Evolutionary conservation across 2,888 invertebrate species (phyloP), one percentile per base, ranked within the genome.

Genomic region (Mesochorus sp.): DNA sequence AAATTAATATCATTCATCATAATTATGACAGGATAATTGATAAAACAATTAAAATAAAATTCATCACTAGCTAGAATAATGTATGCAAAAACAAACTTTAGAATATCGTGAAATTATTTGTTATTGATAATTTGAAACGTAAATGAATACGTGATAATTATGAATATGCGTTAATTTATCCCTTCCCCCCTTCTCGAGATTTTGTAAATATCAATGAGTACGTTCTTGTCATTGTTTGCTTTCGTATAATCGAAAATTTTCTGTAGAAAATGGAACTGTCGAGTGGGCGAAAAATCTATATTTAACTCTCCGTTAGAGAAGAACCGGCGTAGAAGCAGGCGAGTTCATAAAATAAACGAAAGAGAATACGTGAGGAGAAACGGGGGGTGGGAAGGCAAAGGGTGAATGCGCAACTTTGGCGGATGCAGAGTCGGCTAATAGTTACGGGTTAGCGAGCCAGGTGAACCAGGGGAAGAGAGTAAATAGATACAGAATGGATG

Each of bases 401-500:
- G 57, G n/a, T 34, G 24, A 74, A 57, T 53, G 64, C 62, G 31
- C 72, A 82, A 81, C 80, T 81, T 79, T 64, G 49, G 53, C 39
- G 79, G 72, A 76, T 75, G 79, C 68, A 59, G 76, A 72, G 64
- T 67, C 67, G 71, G 68, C 76, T 77, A 76, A 78, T 83, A 83
- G 81, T 84, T 78, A 81, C 80, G 80, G 19, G 44, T 53, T 55
- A 55, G 75, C 12, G 53, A 44, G 47, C 14, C 55, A 34, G 51
- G 31, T 26, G 19, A 61, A 24, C 59, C n/a, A n/a, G 17, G 67
- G 26, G 37, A 70, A 59, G 68, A 57, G 61, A 70, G 75, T 76
- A 83, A 84, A 83, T 81, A 82, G 80, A 77, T 70, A 76, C 79
- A 81, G 75, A 80, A 76, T 80, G 62, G 79, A 82, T 82, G 79